Conservation (phyloP, 2,888 invertebrate species). For the Anthrax anthrax region DNA sequence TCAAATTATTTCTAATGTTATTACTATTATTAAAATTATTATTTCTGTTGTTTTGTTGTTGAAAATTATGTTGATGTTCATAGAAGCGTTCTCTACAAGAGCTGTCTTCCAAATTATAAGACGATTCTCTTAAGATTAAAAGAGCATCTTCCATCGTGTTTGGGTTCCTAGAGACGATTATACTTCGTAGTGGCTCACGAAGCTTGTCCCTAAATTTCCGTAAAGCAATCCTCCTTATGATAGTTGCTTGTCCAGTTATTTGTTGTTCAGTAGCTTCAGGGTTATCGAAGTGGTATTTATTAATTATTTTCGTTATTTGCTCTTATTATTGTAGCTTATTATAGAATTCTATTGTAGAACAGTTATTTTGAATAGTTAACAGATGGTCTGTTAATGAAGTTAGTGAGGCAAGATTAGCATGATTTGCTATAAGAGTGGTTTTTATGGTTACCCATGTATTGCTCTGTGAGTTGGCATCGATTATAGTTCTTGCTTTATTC, state of each 20-base stretch:
- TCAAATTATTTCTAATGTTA: no score
- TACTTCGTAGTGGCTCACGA: neutral
- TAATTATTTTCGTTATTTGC: neutral
- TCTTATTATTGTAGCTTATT: neutral
- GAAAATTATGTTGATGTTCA: no score
- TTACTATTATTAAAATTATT: no score
- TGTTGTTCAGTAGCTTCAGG: neutral
- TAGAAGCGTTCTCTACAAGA: no score
- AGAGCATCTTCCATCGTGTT: neutral
- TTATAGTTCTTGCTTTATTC: no score
- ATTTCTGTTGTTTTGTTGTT: no score
- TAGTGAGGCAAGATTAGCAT: neutral
- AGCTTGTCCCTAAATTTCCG: neutral
- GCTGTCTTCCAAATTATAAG: neutral
- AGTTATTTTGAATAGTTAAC: neutral
- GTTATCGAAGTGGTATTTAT: neutral
- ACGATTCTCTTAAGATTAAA: neutral
- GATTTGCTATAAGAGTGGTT: no score
- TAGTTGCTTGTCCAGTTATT: neutral
- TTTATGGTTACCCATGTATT: no score
- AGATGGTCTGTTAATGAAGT: neutral
- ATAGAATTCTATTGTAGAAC: neutral
- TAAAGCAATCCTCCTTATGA: neutral
- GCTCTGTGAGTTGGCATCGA: no score
- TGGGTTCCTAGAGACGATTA: neutral